A percentile compares a stretch with the other conserved stretches of the same genome.
phyloP scores from a whole-genome alignment of 2,113 vertebrate genomes.

The Penelope pileata region DNA sequence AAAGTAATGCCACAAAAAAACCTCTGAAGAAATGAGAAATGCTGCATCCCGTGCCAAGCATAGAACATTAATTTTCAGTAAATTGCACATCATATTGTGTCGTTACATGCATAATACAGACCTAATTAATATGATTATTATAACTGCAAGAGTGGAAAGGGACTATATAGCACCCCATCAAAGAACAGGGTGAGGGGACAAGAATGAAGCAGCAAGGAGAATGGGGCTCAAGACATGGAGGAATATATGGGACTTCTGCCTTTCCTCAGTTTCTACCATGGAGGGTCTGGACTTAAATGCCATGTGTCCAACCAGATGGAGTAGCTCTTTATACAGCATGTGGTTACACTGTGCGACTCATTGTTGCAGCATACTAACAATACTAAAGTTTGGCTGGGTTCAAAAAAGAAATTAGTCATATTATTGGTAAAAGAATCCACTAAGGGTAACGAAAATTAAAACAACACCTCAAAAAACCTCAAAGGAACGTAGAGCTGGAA shows the following conservation, averaged over 20 bases:
- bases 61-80: neutral
- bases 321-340: neutral
- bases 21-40: constrained; percentile 7
- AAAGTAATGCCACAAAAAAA: neutral
- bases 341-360: neutral
- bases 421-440: neutral
- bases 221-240: neutral
- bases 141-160: neutral
- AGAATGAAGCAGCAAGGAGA: neutral
- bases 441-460: neutral
- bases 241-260: neutral
- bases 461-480: neutral
- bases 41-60: neutral
- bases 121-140: neutral
- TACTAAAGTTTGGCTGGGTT: neutral
- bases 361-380: neutral
- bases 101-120: neutral
- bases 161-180: neutral
- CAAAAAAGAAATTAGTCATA: neutral
- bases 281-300: neutral
- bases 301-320: fast-evolving
- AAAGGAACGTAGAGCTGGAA: neutral
- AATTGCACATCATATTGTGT: neutral
- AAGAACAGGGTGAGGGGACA: neutral
- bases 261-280: neutral